These are phyloP conservation scores for Centropus bengalensis DNA, from an alignment of 2,113 vertebrate genomes.

Conservation along the genomic window DNA sequence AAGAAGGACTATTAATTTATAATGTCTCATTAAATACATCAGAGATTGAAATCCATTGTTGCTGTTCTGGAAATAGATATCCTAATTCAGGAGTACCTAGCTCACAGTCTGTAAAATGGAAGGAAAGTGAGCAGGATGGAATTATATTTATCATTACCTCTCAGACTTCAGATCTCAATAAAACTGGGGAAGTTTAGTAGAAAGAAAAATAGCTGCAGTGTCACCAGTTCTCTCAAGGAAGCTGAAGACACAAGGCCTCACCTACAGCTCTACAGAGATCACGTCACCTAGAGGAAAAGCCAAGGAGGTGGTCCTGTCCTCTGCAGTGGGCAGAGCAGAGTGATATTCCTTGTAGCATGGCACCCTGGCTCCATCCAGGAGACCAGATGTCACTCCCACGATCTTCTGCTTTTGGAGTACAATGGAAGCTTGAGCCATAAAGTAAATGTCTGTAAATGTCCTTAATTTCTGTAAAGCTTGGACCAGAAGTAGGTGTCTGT, in stretches of 20 bases:
- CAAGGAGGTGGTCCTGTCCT: not conserved
- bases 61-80: conserved; percentile 51
- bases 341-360: not conserved
- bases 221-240: not conserved
- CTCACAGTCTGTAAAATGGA: conserved; percentile 12
- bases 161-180: not conserved
- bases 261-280: not conserved
- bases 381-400: not conserved
- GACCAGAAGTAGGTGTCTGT: not conserved
- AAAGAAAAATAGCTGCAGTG: not conserved
- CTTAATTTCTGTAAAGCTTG: not conserved
- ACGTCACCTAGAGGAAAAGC: not conserved
- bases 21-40: conserved; percentile 73
- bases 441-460: not conserved
- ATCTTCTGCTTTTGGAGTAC: not conserved
- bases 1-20: conserved; percentile 64
- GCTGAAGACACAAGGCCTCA: not conserved
- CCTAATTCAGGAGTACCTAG: conserved; percentile 43
- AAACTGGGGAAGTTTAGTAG: not conserved
- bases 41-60: conserved; percentile 43
- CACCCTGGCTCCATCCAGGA: not conserved
- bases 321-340: not conserved
- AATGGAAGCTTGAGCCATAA: not conserved
- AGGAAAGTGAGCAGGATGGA: not conserved
- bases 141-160: not conserved